Conservation (phyloP, 2,888 invertebrate genomes). For the Pocota personata region DNA sequence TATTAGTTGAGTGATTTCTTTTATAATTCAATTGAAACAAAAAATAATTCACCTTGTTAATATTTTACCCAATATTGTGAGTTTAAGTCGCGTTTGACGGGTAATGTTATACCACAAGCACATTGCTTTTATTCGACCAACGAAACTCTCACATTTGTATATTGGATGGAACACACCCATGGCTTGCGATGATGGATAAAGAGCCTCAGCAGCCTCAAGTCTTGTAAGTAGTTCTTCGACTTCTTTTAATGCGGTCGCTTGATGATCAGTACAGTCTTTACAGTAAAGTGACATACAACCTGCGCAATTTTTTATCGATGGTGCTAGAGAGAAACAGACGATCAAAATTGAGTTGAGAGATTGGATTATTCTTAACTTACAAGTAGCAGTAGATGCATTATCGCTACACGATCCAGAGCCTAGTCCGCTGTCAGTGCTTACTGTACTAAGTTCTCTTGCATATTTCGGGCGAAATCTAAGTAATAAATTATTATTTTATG, state of each 20-base stretch:
- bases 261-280: conserved; percentile 87
- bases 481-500: background rate
- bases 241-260: conserved; percentile 89
- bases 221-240: conserved; percentile 89
- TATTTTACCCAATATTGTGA: conserved; percentile 89
- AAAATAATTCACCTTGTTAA: conserved; percentile 81
- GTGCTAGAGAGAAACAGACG: conserved; percentile 73
- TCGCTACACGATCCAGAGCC: conserved; percentile 76
- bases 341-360: background rate
- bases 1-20: background rate
- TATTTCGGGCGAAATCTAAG: conserved; percentile 79
- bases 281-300: conserved; percentile 92
- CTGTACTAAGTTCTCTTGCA: conserved; percentile 78
- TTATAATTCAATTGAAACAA: background rate
- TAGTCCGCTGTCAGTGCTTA: conserved; percentile 81
- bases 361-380: conserved; percentile 75
- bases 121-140: conserved; percentile 86
- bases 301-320: conserved; percentile 81
- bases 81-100: conserved; percentile 91
- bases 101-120: conserved; percentile 97
- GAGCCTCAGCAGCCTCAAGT: conserved; percentile 89
- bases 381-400: conserved; percentile 77
- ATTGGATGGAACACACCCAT: conserved; percentile 90
- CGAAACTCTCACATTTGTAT: conserved; percentile 81
- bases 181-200: conserved; percentile 93